Base-by-base conservation (phyloP, 2,888 invertebrate genomes). In the Drosophila flavopinicola region DNA sequence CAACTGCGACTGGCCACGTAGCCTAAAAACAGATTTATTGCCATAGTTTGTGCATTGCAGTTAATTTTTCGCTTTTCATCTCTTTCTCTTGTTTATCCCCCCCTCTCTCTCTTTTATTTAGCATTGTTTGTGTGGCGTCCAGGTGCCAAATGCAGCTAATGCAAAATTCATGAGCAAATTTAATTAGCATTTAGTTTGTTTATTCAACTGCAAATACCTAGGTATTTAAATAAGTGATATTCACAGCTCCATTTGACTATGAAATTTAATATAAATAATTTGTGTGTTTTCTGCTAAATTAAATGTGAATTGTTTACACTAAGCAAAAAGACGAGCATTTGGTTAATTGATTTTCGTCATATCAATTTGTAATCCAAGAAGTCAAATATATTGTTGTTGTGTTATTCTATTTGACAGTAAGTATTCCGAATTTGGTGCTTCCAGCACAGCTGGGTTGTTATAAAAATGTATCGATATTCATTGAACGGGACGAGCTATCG, bases 11-110 rank as follows among this genome's bases (percentile, higher is more conserved):
- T n/a, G 35, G 25, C 20, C 66, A 54, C 60, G 71, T 35, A 33
- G 66, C 54, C 54, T 49, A 61, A 64, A 71, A 60, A 54, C 72
- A 4, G 73, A 83, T 78, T 72, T 78, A 78, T 78, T 76, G 60
- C 54, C 83, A 58, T 76, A 69, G 59, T 72, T 73, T 69, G 57
- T 60, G 66, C 53, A 57, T 45, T 78, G 61, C 77, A 75, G 79
- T 68, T 72, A 60, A 56, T 56, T 60, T 58, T 61, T 54, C 13
- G 20, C 23, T n/a, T 20, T 2, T 0, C 2, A 20, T 29, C 2
- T 17, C 6, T 27, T 27, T 11, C 1, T 1, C 1, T 20, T 13
- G 13, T 9, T 10, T 15, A 20, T 5, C 20, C 15, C 23, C 0
- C 1, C 6, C 30, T 9, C 6, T 24, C 9, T 7, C 15, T 10